Base-by-base conservation (phyloP, 2,888 invertebrate species). In the Epinotia brunnichana region DNA sequence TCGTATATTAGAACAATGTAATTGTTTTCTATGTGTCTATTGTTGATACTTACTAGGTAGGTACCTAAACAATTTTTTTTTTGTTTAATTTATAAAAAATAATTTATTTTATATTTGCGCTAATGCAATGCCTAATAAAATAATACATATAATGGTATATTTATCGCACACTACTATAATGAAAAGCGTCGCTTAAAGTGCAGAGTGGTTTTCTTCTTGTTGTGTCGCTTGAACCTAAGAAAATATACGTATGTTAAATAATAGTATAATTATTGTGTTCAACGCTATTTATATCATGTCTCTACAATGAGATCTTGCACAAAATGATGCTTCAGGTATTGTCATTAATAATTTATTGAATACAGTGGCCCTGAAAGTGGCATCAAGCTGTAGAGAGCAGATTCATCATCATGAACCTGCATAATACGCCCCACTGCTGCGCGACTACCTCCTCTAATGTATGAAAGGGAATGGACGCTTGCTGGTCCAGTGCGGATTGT, bases 41-140 rank as follows among this genome's bases (percentile, higher is more conserved):
- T 39, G n/a, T n/a, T 66, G 21, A 21, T 54, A 41, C n/a, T 54
- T n/a, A n/a, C n/a, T 66, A 41, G n/a, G 41, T 39, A 3, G 0
- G 19, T 63, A 53, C 10, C 2, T 53, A 54, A 21, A 54, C 19
- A n/a, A 54, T 2, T 39, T 0, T 9, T 11, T 10, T 21, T n/a
- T 11, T 56, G 41, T 56, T 66, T 24, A 10, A 56, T 29, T 24
- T 57, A n/a, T 35, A 54, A 10, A n/a, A 15, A 9, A n/a, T 1
- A 24, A 3, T 56, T 56, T 66, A 53, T 64, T 53, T 19, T 64
- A 15, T n/a, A 54, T 19, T 4, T 56, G n/a, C 21, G 41, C 66
- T 56, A 66, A 54, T 56, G 54, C 24, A 24, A 66, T 56, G 56
- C 53, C 39, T 24, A 66, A 24, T 21, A 39, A 39, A 66, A 24